phyloP scores from a whole-genome alignment of 2,113 vertebrate species.

The Pomatostomus ruficeps region DNA sequence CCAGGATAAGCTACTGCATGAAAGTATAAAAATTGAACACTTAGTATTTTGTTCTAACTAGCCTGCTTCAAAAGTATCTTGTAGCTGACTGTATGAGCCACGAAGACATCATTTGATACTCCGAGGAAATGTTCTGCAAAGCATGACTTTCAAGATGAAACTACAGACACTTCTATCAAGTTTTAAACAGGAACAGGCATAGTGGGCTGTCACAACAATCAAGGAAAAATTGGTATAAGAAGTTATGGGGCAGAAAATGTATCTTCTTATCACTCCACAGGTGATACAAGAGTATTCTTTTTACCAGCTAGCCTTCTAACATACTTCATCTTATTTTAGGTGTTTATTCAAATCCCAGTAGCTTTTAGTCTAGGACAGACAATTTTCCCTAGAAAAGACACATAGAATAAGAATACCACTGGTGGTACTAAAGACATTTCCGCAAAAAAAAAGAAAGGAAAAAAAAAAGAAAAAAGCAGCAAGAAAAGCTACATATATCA shows the following conservation, averaged over 20 bases:
- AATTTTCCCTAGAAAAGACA: neutral
- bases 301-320: neutral
- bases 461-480: neutral
- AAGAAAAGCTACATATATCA: neutral
- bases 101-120: neutral
- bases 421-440: neutral
- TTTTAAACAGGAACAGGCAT: neutral
- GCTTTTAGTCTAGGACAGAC: neutral
- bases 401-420: neutral
- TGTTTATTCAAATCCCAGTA: neutral
- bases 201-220: neutral
- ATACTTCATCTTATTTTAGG: neutral
- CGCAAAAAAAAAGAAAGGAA: neutral
- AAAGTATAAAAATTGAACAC: neutral
- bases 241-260: neutral
- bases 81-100: neutral
- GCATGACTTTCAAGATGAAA: neutral
- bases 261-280: neutral
- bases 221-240: neutral
- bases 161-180: neutral
- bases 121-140: neutral
- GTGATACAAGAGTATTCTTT: neutral
- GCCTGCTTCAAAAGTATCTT: neutral
- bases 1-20: neutral
- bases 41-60: conserved; percentile 20